phyloP scores from a whole-genome alignment of 2,797 vertebrate species.

The Sebastes miniatus region DNA sequence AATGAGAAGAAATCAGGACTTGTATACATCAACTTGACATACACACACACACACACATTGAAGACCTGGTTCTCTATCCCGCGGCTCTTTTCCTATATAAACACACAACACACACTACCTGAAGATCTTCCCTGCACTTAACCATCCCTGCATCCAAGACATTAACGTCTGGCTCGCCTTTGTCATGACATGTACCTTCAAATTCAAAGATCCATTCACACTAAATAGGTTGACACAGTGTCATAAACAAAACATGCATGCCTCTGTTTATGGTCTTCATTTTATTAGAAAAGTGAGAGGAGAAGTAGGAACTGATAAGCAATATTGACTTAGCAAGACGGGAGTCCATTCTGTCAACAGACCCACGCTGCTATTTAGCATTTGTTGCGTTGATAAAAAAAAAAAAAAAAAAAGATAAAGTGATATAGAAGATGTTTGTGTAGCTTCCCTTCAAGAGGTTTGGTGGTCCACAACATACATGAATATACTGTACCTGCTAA shows the following conservation, averaged over 20 bases:
- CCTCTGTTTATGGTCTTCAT: background rate
- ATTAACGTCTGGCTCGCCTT: background rate
- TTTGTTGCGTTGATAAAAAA: background rate
- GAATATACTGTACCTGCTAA: background rate
- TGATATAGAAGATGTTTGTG: background rate
- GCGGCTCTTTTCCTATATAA: slow-evolving; percentile 14
- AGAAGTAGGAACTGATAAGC: background rate
- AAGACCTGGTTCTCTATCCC: slow-evolving; percentile 11
- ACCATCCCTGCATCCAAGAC: background rate
- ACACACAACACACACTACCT: slow-evolving; percentile 22
- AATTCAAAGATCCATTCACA: slow-evolving; percentile 18
- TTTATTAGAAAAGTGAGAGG: slow-evolving; percentile 14
- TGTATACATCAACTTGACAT: slow-evolving; percentile 59
- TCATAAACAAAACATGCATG: background rate
- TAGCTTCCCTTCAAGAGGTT: background rate
- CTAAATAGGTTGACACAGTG: background rate
- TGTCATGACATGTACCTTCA: background rate
- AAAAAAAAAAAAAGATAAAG: background rate
- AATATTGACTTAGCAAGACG: background rate
- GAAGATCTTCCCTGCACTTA: background rate
- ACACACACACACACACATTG: background rate
- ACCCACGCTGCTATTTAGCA: background rate
- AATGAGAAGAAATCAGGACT: slow-evolving; percentile 51
- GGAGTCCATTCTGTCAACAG: background rate
- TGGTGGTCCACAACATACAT: background rate